Evolutionary conservation across 2,113 vertebrate species (phyloP).

Genomic region (Ia io): DNA sequence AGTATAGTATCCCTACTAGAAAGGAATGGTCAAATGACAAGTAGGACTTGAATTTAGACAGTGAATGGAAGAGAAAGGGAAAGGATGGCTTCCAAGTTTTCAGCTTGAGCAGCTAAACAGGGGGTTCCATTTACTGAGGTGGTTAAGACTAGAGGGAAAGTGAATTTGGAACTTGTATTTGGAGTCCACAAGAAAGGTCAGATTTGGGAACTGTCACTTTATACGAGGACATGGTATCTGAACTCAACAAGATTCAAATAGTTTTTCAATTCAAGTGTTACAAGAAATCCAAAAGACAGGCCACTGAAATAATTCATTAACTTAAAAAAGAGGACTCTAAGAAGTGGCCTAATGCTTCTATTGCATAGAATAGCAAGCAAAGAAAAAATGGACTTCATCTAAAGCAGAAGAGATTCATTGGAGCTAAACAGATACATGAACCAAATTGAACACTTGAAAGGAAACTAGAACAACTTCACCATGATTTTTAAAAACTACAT

Average conservation of each 20-base stretch:
- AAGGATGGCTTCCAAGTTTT: neutral
- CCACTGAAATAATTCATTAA: neutral
- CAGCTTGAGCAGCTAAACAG: neutral
- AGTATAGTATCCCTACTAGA: neutral
- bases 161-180: neutral
- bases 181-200: neutral
- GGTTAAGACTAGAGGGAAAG: neutral
- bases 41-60: neutral
- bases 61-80: neutral
- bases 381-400: neutral
- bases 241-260: neutral
- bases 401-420: neutral
- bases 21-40: neutral
- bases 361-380: neutral
- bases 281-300: neutral
- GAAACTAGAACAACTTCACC: too few species aligned
- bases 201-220: neutral
- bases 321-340: neutral
- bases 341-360: neutral
- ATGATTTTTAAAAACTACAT: too few species aligned
- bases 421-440: neutral
- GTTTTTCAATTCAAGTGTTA: neutral
- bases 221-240: neutral
- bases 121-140: neutral
- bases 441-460: too few species aligned